A percentile compares a stretch with the other conserved stretches of the same genome.
Conservation (phyloP, 2,797 vertebrate species). For the Psittacula echo region DNA sequence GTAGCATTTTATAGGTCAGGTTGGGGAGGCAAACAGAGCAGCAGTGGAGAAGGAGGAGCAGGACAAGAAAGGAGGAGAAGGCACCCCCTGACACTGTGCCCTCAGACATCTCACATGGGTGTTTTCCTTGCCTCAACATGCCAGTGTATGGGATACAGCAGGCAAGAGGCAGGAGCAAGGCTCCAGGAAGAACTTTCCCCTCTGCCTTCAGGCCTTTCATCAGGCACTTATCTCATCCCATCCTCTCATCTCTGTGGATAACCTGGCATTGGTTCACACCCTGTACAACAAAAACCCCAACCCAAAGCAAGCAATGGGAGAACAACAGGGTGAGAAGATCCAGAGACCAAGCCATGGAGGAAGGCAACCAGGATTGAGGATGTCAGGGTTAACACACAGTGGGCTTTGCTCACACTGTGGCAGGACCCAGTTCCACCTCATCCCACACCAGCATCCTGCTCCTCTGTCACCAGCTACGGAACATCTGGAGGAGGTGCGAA, state of each 20-base stretch:
- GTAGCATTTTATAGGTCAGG: rapidly evolving
- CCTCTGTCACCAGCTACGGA: neutral
- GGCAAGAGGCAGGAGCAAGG: neutral
- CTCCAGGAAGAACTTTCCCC: neutral
- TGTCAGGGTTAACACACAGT: no score
- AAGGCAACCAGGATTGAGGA: neutral
- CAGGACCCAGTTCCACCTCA: neutral
- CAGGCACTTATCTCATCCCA: neutral
- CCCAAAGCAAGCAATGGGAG: neutral
- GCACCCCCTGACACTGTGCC: neutral
- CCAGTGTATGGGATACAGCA: neutral
- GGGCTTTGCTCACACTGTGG: neutral
- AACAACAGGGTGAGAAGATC: rapidly evolving
- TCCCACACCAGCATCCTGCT: neutral
- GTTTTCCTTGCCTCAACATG: neutral
- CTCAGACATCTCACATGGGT: neutral
- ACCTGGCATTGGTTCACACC: rapidly evolving
- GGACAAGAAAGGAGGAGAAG: neutral
- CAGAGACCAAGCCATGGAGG: neutral
- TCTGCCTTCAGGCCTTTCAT: neutral
- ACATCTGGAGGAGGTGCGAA: neutral
- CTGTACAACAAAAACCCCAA: neutral
- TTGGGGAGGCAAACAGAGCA: neutral
- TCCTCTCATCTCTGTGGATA: rapidly evolving
- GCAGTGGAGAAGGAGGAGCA: neutral